phyloP scores from a whole-genome alignment of 37 sponge, comb jelly and placozoan species.

The Agelas oroides region DNA sequence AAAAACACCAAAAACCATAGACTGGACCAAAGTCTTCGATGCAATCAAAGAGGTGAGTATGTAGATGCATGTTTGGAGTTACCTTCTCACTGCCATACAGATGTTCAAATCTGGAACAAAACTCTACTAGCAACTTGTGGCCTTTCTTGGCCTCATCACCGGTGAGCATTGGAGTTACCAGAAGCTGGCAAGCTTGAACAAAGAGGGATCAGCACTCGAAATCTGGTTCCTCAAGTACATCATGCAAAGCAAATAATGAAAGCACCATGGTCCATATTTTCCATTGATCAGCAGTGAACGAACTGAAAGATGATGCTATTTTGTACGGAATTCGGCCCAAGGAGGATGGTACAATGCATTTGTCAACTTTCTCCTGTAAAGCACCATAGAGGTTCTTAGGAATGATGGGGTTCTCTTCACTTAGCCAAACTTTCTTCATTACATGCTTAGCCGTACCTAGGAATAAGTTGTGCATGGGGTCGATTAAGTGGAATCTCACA shows the following conservation, averaged over 20 bases:
- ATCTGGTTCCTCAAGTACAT: constrained; percentile 11
- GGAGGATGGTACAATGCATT: constrained; percentile 15
- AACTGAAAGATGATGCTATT: constrained; percentile 36
- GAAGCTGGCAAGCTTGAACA: constrained; percentile 49
- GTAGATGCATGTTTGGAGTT: constrained; percentile 67
- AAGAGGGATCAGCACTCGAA: constrained; percentile 59
- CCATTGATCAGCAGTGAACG: constrained; percentile 77
- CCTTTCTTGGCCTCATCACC: constrained; percentile 29
- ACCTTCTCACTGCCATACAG: constrained; percentile 52
- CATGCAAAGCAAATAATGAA: constrained; percentile 25
- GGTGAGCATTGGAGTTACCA: constrained; percentile 13
- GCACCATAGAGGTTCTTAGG: not conserved
- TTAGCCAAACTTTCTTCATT: constrained; percentile 28
- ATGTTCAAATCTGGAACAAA: constrained; percentile 9
- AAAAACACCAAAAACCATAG: constrained; percentile 66
- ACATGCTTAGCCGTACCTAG: constrained; percentile 55
- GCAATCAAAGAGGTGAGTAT: constrained; percentile 49
- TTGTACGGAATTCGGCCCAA: constrained; percentile 42
- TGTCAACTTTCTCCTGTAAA: no score
- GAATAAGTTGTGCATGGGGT: constrained; percentile 63
- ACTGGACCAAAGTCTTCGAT: constrained; percentile 53
- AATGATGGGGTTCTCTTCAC: constrained; percentile 25
- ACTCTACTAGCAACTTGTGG: constrained; percentile 22
- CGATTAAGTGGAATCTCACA: constrained; percentile 13
- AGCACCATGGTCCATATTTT: constrained; percentile 39